Evolutionary conservation across 2,888 invertebrate genomes (phyloP).

Genomic region (Atrina japonica): DNA sequence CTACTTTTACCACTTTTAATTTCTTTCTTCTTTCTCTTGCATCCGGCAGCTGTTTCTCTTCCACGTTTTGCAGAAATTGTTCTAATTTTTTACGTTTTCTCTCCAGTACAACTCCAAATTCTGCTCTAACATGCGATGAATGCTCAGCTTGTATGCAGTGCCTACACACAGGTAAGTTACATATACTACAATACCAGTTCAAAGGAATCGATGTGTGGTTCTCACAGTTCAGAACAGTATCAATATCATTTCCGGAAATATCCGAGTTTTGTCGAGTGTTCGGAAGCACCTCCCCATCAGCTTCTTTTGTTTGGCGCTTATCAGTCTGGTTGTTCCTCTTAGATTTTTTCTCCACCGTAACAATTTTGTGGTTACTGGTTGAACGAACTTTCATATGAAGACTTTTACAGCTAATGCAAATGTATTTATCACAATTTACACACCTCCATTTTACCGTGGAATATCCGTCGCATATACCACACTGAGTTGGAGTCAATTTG

Average conservation of each 20-base stretch:
- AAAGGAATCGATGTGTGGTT: conserved; percentile 1
- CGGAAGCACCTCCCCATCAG: background rate
- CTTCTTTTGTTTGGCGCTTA: background rate
- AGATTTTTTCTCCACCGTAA: conserved; percentile 4
- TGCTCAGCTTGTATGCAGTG: conserved; percentile 14
- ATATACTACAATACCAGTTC: conserved; percentile 17
- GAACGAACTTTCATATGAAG: conserved; percentile 8
- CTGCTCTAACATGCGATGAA: conserved; percentile 21
- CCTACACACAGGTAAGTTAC: background rate
- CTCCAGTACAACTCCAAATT: conserved; percentile 5
- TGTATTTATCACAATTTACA: conserved; percentile 21
- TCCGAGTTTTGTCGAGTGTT: background rate
- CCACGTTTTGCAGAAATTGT: conserved; percentile 1
- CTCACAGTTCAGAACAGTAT: background rate
- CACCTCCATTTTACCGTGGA: conserved; percentile 25
- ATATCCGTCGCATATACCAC: conserved; percentile 7
- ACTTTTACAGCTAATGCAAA: conserved; percentile 17
- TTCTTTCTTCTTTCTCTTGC: conserved; percentile 18
- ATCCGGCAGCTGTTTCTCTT: conserved; percentile 7
- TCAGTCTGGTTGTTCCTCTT: background rate
- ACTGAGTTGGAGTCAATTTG: background rate
- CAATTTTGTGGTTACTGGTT: conserved; percentile 17
- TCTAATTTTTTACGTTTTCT: conserved; percentile 2
- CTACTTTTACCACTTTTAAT: conserved; percentile 11
- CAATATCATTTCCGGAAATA: background rate